Conservation (phyloP, 2,888 invertebrate species). For the Harpagoxenus sublaevis region DNA sequence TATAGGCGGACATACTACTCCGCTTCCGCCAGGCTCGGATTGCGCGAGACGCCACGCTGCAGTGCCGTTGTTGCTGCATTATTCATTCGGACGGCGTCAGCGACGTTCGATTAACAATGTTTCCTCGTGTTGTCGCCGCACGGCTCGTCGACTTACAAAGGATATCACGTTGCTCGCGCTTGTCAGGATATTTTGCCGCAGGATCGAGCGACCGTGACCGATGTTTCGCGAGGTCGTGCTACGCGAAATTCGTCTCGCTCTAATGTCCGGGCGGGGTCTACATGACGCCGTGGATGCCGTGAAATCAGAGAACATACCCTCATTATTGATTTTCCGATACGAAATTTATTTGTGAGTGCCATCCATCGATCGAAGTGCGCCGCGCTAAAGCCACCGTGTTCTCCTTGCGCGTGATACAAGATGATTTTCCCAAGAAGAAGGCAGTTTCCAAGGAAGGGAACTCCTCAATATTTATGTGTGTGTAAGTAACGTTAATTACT, state of each 20-base stretch:
- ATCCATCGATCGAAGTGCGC: background rate
- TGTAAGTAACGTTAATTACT: slow-evolving; percentile 18
- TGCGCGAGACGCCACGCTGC: slow-evolving; percentile 58
- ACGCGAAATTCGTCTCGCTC: slow-evolving; percentile 56
- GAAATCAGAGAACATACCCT: slow-evolving; percentile 54
- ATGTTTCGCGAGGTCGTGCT: slow-evolving; percentile 52
- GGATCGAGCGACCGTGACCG: slow-evolving; percentile 64
- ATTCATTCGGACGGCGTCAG: slow-evolving; percentile 65
- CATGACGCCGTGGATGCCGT: slow-evolving; percentile 13
- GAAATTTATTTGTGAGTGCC: slow-evolving; percentile 10
- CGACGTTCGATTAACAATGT: slow-evolving; percentile 68
- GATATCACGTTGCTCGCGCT: slow-evolving; percentile 49
- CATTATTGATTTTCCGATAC: slow-evolving; percentile 46
- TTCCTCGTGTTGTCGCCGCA: slow-evolving; percentile 66
- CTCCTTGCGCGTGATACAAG: background rate
- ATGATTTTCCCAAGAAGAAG: background rate
- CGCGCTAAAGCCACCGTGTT: background rate
- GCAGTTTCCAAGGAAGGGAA: background rate
- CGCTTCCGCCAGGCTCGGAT: slow-evolving; percentile 66
- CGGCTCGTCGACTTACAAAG: slow-evolving; percentile 67
- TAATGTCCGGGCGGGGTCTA: slow-evolving; percentile 47
- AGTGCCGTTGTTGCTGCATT: slow-evolving; percentile 63
- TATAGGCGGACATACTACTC: slow-evolving; percentile 46
- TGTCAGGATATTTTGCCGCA: slow-evolving; percentile 62
- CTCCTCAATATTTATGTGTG: background rate